Conservation (phyloP, 2,888 invertebrate species). For the Myopa testacea region DNA sequence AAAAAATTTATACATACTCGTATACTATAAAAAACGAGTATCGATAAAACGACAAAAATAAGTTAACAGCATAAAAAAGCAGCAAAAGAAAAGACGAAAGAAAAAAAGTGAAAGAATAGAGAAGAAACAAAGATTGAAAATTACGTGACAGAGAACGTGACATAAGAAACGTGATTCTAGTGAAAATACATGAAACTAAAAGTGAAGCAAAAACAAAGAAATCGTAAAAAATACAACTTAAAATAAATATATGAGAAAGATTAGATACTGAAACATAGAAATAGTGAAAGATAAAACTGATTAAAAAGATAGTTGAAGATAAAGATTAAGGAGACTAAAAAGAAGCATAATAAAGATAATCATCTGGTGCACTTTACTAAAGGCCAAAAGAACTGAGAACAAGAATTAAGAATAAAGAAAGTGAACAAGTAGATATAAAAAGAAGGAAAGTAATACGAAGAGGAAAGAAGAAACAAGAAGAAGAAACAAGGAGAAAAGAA, state of each 20-base stretch:
- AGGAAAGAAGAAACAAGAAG: too few relatives aligned
- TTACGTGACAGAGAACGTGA: constrained; percentile 30
- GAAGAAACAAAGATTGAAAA: background rate
- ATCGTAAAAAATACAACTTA: background rate
- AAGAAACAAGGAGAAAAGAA: too few relatives aligned
- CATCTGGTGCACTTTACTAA: too few relatives aligned
- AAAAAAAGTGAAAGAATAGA: background rate
- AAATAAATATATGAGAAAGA: background rate
- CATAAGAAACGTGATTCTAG: constrained; percentile 36
- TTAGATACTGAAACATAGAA: background rate
- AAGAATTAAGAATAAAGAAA: too few relatives aligned
- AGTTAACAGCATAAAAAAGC: too few relatives aligned
- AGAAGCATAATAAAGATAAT: too few relatives aligned
- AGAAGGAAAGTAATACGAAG: too few relatives aligned
- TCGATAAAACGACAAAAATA: too few relatives aligned
- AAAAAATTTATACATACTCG: too few relatives aligned
- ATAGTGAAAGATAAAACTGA: background rate
- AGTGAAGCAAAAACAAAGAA: background rate
- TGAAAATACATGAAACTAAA: constrained; percentile 20
- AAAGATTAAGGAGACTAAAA: background rate
- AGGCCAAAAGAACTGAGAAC: too few relatives aligned
- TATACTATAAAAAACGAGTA: too few relatives aligned
- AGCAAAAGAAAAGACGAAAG: background rate
- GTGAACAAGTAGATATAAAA: too few relatives aligned
- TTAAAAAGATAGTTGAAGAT: background rate